Conservation (phyloP, 1,140 invertebrate species). For the Acyrthosiphon pisum region DNA sequence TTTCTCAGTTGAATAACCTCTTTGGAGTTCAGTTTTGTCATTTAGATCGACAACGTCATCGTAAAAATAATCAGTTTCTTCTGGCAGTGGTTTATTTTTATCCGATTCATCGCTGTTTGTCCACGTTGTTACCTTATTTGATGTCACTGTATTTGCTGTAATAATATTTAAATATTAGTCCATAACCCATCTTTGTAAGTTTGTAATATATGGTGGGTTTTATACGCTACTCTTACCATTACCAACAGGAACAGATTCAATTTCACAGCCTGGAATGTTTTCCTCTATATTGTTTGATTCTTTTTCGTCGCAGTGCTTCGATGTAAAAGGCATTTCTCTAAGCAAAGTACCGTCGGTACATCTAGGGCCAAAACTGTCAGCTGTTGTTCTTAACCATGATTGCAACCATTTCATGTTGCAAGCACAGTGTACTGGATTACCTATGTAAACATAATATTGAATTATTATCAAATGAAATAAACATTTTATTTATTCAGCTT, state of each 20-base stretch:
- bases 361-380: slow-evolving; percentile 70
- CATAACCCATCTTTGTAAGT: neutral
- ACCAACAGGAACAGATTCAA: slow-evolving; percentile 62
- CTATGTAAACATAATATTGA: slow-evolving; percentile 64
- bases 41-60: slow-evolving; percentile 80
- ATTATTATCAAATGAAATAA: neutral
- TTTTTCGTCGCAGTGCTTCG: slow-evolving; percentile 71
- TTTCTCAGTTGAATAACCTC: slow-evolving; percentile 59
- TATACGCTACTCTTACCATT: neutral
- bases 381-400: slow-evolving; percentile 77
- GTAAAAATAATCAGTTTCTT: slow-evolving; percentile 80
- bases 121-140: slow-evolving; percentile 41
- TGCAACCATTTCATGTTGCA: slow-evolving; percentile 82
- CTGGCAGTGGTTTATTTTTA: slow-evolving; percentile 67
- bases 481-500: neutral
- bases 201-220: neutral
- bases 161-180: neutral
- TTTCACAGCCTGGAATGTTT: slow-evolving; percentile 70
- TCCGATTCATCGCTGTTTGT: slow-evolving; percentile 7
- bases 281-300: slow-evolving; percentile 62
- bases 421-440: slow-evolving; percentile 81
- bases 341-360: slow-evolving; percentile 78
- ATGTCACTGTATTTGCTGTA: slow-evolving; percentile 32
- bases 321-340: slow-evolving; percentile 73
- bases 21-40: slow-evolving; percentile 61